Evolutionary conservation across 2,888 invertebrate species (phyloP), one percentile per base, ranked within the genome.

Genomic region (Netelia fuscicornis): DNA sequence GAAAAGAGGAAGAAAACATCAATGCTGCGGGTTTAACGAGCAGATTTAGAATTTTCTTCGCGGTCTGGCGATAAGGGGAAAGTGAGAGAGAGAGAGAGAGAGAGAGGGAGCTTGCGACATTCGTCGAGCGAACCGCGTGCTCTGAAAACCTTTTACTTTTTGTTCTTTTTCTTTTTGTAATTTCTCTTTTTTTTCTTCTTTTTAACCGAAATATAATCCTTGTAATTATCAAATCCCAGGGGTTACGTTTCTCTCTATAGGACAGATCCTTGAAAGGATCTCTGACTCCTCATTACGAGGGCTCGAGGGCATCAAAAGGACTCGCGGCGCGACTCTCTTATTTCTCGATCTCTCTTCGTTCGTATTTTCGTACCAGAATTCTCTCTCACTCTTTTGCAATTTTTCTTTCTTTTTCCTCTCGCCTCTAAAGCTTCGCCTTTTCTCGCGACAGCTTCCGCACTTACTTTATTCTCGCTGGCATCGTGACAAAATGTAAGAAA

Each of bases 201-300:
- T 79, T 81, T 67, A 78, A 70, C 75, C 81, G 67, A 81, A 88
- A 87, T 92, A 93, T 93, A 93, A 93, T 93, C 91, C 92, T 90
- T 91, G 90, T 93, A 93, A 93, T 93, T 93, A 93, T 93, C 91
- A 93, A 93, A 93, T 93, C 92, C 91, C 89, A 87, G 72, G 89
- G 89, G 89, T 81, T 88, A 37, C 37, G 37, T 37, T 37, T 37
- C 37, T 84, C 88, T 86, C 89, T 89, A 89, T 89, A 90, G 88
- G 84, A 83, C 60, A 75, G 75, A 90, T 91, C 89, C 91, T 91
- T 90, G 91, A 93, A 93, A 92, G 91, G 91, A 93, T 91, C 91
- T n/a, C 90, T 89, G 91, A 89, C 90, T 92, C 91, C 93, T 93
- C 93, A 92, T 93, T 93, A 93, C 91, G 87, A 87, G 87, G 76